These are phyloP conservation scores for Pseudomugil tenellus DNA, from an alignment of 2,797 vertebrate genomes.

Conservation along the genomic window DNA sequence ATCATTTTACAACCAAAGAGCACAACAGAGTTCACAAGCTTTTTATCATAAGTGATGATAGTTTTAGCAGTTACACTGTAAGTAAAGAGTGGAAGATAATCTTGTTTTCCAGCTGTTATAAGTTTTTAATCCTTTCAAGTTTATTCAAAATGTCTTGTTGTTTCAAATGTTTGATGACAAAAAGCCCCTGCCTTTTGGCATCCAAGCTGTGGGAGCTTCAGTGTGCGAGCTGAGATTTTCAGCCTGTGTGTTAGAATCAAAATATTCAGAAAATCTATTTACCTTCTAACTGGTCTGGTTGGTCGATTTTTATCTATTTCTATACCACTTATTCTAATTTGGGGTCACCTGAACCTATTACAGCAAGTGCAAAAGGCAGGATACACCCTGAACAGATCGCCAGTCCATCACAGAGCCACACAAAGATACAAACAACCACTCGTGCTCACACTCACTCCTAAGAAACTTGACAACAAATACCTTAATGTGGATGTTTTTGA, in stretches of 20 bases:
- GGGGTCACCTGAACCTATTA: too few species aligned
- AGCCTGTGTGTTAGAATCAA: neutral
- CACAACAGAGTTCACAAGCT: constrained; percentile 5
- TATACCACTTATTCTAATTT: too few species aligned
- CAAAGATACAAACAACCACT: too few species aligned
- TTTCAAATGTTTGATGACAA: neutral
- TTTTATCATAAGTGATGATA: constrained; percentile 12
- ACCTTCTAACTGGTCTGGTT: neutral
- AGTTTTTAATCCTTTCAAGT: too few species aligned
- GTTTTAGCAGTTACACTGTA: constrained; percentile 4
- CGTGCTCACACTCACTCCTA: too few species aligned
- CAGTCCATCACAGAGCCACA: neutral
- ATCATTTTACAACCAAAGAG: constrained; percentile 25
- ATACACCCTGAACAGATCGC: neutral
- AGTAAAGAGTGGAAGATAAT: neutral
- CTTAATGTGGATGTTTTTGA: too few species aligned
- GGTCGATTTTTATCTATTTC: too few species aligned
- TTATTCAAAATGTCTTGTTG: neutral
- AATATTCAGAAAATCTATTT: too few species aligned
- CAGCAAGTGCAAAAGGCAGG: too few species aligned
- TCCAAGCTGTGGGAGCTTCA: neutral
- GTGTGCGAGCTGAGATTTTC: neutral
- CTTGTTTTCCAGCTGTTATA: too few species aligned
- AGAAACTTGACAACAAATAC: too few species aligned
- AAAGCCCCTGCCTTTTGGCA: neutral